Conservation (phyloP, 2,797 vertebrate species). For the Ceryle rudis region DNA sequence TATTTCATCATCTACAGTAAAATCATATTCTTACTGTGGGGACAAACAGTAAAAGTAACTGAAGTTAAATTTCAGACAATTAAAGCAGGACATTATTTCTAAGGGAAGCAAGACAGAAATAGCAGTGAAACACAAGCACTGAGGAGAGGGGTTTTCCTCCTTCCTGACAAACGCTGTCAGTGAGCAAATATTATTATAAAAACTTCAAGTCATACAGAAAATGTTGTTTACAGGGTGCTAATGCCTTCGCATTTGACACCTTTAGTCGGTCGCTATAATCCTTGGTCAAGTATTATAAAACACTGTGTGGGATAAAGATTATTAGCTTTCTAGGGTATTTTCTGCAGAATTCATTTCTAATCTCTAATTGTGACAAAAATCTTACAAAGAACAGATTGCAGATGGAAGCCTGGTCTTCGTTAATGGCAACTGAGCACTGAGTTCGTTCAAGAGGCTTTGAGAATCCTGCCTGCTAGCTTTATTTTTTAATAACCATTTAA, state of each 20-base stretch:
- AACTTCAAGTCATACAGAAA: neutral
- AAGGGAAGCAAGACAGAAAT: neutral
- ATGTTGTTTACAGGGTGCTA: neutral
- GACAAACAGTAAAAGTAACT: neutral
- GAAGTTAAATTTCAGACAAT: neutral
- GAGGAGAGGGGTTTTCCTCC: neutral
- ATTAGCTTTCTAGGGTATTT: neutral
- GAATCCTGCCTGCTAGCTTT: neutral
- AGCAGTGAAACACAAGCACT: neutral
- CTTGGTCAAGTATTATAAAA: neutral
- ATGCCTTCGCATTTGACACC: neutral
- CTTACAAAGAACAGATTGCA: neutral
- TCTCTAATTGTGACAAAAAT: neutral
- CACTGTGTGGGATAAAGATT: neutral
- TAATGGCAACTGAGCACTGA: neutral
- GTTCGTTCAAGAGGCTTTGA: neutral
- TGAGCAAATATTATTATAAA: neutral
- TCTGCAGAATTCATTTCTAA: neutral
- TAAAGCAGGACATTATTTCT: neutral
- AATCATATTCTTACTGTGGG: neutral
- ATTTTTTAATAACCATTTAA: neutral
- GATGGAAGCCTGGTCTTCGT: neutral
- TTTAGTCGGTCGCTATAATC: neutral
- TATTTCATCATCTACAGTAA: neutral
- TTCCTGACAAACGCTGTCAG: neutral